Evolutionary conservation across 1,140 invertebrate genomes (phyloP).

Genomic region (Drosophila sp.): DNA sequence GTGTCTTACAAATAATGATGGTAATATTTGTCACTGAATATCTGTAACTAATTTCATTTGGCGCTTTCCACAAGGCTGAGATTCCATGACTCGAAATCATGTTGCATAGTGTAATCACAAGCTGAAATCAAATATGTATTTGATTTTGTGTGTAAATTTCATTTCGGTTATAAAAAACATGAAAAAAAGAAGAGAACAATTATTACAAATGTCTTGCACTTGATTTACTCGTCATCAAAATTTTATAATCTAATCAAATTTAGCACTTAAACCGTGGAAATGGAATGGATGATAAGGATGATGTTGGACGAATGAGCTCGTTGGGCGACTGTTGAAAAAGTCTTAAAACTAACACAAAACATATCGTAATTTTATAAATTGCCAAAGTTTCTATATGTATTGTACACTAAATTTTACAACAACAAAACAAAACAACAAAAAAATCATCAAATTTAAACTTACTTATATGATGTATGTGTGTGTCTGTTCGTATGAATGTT

Average conservation of each 20-base stretch:
- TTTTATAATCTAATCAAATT: conserved; percentile 19
- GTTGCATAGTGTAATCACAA: background rate
- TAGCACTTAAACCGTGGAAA: conserved; percentile 5
- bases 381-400: conserved; percentile 78
- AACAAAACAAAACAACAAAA: conserved; percentile 25
- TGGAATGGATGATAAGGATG: background rate
- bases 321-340: conserved; percentile 74
- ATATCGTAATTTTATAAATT: conserved; percentile 82
- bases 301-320: conserved; percentile 54
- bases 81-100: background rate
- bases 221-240: conserved; percentile 41
- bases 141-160: background rate
- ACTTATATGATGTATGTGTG: conserved; percentile 46
- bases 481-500: conserved; percentile 21
- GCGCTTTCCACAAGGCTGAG: background rate
- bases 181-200: conserved; percentile 33
- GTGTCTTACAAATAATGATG: too few relatives aligned
- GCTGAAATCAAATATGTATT: background rate
- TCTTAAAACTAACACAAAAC: conserved; percentile 81
- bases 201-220: conserved; percentile 26
- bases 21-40: background rate
- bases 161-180: conserved; percentile 24
- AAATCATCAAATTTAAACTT: conserved; percentile 25
- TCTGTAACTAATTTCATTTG: background rate
- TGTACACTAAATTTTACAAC: conserved; percentile 29